Conservation (phyloP, 2,888 invertebrate genomes). For the Calliopum simillimum region DNA sequence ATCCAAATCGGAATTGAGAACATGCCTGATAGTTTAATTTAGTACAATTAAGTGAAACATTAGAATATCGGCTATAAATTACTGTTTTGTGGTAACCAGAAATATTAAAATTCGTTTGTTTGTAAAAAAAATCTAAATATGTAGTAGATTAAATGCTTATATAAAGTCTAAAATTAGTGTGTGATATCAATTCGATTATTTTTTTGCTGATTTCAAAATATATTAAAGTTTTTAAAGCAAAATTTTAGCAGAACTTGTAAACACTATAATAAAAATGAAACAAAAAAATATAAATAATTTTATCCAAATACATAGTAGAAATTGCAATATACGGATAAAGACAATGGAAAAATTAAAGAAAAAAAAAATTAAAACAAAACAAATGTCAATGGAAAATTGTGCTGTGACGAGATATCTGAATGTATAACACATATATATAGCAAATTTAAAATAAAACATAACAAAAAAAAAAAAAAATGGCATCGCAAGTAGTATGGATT, state of each 20-base stretch:
- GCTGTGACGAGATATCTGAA: slow-evolving; percentile 50
- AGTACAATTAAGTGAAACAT: no score
- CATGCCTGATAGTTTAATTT: no score
- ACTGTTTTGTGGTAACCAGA: no score
- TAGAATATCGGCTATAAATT: no score
- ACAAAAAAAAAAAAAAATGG: slow-evolving; percentile 13
- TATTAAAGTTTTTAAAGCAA: no score
- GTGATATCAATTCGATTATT: neutral
- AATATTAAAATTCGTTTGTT: no score
- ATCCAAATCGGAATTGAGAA: no score
- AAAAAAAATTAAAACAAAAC: slow-evolving; percentile 33
- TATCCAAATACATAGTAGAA: slow-evolving; percentile 21
- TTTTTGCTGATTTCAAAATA: no score
- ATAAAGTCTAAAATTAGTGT: slow-evolving; percentile 1
- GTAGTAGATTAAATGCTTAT: neutral
- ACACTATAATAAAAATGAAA: no score
- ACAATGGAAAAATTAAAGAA: no score
- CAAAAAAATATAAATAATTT: slow-evolving; percentile 1
- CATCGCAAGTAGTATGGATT: slow-evolving; percentile 17
- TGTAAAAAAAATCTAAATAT: no score
- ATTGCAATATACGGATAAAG: slow-evolving; percentile 5
- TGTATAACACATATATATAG: slow-evolving; percentile 17
- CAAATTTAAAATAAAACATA: slow-evolving; percentile 3
- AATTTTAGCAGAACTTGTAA: no score
- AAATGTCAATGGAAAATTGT: slow-evolving; percentile 52